A percentile compares a stretch with the other conserved stretches of the same genome.
These are phyloP conservation scores for Tigriopus californicus DNA, from an alignment of 2,888 invertebrate species.

Conservation along the genomic window DNA sequence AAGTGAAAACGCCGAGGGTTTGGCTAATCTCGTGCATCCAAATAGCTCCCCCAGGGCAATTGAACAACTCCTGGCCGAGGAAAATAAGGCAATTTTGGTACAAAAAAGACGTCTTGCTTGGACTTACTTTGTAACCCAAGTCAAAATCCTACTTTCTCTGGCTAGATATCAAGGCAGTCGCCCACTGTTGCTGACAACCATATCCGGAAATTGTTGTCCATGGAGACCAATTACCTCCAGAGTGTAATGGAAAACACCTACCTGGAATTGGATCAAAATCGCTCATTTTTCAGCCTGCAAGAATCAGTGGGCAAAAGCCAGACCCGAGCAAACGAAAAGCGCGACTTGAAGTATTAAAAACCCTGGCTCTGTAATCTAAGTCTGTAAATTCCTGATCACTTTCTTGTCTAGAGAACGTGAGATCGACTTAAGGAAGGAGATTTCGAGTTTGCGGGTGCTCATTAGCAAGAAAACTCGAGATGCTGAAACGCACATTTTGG, in stretches of 20 bases:
- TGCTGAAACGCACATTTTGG: conserved; percentile 18
- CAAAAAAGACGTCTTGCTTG: too few relatives aligned
- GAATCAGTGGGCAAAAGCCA: neutral
- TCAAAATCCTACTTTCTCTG: too few relatives aligned
- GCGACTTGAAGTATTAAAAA: neutral
- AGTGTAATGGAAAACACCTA: neutral
- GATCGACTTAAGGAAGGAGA: neutral
- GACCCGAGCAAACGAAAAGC: neutral
- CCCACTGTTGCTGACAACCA: too few relatives aligned
- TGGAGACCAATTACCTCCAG: neutral
- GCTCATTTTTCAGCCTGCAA: neutral
- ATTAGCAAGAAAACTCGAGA: neutral
- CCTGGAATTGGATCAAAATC: neutral
- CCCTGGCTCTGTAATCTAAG: neutral
- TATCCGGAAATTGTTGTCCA: neutral
- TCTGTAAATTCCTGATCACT: neutral
- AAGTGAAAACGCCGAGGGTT: neutral
- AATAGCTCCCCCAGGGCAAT: neutral
- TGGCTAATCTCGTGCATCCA: neutral
- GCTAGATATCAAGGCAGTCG: too few relatives aligned
- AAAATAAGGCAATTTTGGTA: neutral
- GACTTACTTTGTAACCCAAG: too few relatives aligned
- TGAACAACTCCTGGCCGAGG: neutral
- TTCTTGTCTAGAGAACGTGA: neutral
- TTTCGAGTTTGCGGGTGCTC: neutral